Evolutionary conservation across 2,113 vertebrate species (phyloP).

Genomic region (Lynx canadensis): DNA sequence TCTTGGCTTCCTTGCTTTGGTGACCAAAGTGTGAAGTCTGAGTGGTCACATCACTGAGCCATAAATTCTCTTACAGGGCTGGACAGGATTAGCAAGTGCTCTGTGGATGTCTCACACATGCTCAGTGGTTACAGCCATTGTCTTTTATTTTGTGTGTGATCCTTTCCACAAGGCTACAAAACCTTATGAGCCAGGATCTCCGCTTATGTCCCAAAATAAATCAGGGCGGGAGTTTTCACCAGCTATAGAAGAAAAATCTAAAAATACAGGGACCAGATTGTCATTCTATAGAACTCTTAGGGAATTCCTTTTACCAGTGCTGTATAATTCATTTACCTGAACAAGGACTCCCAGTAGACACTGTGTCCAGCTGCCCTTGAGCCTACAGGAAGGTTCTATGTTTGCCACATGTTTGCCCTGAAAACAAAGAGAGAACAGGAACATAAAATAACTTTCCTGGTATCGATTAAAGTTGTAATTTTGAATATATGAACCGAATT

Average conservation of each 20-base stretch:
- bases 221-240: background rate
- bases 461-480: background rate
- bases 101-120: background rate
- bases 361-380: background rate
- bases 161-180: slow-evolving; percentile 12
- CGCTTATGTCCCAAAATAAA: slow-evolving; percentile 15
- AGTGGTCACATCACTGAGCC: background rate
- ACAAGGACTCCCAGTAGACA: background rate
- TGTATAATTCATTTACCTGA: background rate
- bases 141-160: background rate
- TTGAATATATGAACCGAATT: background rate
- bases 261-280: background rate
- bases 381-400: background rate
- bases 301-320: background rate
- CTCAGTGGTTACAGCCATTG: background rate
- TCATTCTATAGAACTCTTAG: background rate
- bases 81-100: background rate
- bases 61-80: background rate
- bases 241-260: background rate
- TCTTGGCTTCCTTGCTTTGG: background rate
- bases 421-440: background rate
- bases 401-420: background rate
- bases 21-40: background rate
- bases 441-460: background rate
- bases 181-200: background rate